Percentiles rank a stretch among this genome's conserved stretches.
phyloP scores from a whole-genome alignment of 2,888 invertebrate genomes.

The Cheilosia scutellata region DNA sequence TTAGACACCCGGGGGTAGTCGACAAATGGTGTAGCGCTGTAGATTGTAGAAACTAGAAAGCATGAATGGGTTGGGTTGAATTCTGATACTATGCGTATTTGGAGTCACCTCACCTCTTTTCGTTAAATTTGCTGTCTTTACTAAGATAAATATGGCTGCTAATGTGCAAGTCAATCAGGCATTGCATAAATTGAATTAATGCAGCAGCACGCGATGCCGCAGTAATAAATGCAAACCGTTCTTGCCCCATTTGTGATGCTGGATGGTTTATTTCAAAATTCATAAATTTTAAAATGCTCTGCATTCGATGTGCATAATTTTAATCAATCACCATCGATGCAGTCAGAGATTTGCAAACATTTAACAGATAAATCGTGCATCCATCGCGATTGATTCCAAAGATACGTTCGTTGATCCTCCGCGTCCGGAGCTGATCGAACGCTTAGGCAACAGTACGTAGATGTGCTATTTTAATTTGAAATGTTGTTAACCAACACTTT shows the following conservation, averaged over 20 bases:
- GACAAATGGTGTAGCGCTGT: too few species aligned
- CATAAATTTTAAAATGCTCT: slow-evolving; percentile 5
- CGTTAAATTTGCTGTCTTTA: not conserved
- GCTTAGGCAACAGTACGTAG: not conserved
- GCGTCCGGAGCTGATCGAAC: slow-evolving; percentile 1
- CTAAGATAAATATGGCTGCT: too few species aligned
- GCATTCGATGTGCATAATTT: slow-evolving; percentile 8
- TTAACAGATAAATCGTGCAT: slow-evolving; percentile 9
- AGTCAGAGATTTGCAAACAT: not conserved
- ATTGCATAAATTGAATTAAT: slow-evolving; percentile 1
- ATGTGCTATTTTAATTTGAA: slow-evolving; percentile 18
- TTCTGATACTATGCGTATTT: slow-evolving; percentile 5
- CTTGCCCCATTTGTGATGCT: not conserved
- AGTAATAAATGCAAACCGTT: not conserved
- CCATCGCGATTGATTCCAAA: slow-evolving; percentile 6
- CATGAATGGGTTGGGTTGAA: slow-evolving; percentile 15
- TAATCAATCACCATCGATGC: slow-evolving; percentile 7
- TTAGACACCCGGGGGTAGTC: not conserved
- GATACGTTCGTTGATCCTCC: slow-evolving; percentile 37
- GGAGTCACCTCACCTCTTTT: not conserved
- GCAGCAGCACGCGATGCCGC: slow-evolving; percentile 24
- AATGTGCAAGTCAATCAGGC: slow-evolving; percentile 8
- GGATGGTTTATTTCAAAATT: not conserved
- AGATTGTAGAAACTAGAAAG: not conserved
- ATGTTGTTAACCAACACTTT: slow-evolving; percentile 44